These are phyloP conservation scores for Babylonia areolata DNA, from an alignment of 1,140 invertebrate species.

Conservation along the genomic window DNA sequence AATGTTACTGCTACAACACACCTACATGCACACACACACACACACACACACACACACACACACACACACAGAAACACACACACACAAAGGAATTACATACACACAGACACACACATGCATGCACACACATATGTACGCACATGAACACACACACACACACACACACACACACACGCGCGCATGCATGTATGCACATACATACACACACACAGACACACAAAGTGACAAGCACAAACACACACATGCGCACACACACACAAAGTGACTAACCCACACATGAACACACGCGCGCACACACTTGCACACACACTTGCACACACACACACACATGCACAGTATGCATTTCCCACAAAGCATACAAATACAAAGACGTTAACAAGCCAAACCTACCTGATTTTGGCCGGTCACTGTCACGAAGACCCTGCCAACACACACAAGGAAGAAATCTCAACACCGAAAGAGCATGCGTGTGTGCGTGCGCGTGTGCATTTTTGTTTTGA, in stretches of 20 bases:
- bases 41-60: background rate
- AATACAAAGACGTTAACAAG: background rate
- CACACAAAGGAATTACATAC: background rate
- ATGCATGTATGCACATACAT: background rate
- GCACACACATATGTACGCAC: background rate
- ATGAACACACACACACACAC: background rate
- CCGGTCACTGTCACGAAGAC: constrained; percentile 13
- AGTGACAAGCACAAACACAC: background rate
- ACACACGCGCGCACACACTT: no score
- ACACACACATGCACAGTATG: no score
- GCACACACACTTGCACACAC: no score
- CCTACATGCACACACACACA: background rate
- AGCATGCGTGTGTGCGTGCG: background rate
- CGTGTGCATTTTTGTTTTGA: no score
- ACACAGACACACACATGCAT: background rate
- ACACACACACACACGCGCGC: background rate
- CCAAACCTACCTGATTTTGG: constrained; percentile 24
- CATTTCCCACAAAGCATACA: no score
- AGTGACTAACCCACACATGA: background rate
- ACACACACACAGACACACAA: background rate
- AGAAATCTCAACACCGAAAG: background rate
- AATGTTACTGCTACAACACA: no score
- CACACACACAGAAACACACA: constrained; percentile 1
- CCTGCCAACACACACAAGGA: background rate
- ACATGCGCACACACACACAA: background rate